A percentile compares a stretch with the other conserved stretches of the same genome.
These are phyloP conservation scores for Nemotelus nigrinus DNA, from an alignment of 2,888 invertebrate species.

Conservation along the genomic window DNA sequence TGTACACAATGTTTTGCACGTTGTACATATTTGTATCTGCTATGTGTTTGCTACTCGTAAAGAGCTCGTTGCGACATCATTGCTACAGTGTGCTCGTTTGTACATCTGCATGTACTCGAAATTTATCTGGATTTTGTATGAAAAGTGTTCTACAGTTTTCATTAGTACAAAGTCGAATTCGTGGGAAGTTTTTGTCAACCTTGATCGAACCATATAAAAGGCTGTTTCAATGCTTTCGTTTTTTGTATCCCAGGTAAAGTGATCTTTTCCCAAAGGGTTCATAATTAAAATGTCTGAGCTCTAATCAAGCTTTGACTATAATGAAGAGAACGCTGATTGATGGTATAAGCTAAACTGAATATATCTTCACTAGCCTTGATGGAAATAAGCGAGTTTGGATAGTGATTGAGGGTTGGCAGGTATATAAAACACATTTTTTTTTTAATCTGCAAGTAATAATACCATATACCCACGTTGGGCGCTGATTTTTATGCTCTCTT, in stretches of 20 bases:
- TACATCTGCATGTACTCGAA: neutral
- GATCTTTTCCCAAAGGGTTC: neutral
- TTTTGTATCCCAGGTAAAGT: neutral
- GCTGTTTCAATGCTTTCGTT: neutral
- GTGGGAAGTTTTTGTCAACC: neutral
- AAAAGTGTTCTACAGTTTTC: conserved; percentile 26
- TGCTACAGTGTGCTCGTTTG: too few species aligned
- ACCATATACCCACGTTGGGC: too few species aligned
- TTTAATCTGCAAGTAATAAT: too few species aligned
- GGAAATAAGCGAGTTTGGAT: too few species aligned
- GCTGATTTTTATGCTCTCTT: too few species aligned
- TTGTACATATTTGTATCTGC: neutral
- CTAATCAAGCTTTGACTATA: conserved; percentile 27
- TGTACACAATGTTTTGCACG: neutral
- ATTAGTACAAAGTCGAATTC: neutral
- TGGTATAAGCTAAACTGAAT: too few species aligned
- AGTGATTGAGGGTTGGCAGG: too few species aligned
- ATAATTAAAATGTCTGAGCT: conserved; percentile 32
- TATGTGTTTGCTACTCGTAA: neutral
- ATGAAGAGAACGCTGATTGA: too few species aligned
- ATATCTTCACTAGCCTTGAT: too few species aligned
- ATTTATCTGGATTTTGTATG: conserved; percentile 5
- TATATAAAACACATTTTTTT: too few species aligned
- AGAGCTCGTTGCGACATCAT: too few species aligned
- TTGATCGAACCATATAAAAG: neutral